These are phyloP conservation scores for Zaprionus nigranus DNA, from an alignment of 1,140 invertebrate species.

Conservation along the genomic window DNA sequence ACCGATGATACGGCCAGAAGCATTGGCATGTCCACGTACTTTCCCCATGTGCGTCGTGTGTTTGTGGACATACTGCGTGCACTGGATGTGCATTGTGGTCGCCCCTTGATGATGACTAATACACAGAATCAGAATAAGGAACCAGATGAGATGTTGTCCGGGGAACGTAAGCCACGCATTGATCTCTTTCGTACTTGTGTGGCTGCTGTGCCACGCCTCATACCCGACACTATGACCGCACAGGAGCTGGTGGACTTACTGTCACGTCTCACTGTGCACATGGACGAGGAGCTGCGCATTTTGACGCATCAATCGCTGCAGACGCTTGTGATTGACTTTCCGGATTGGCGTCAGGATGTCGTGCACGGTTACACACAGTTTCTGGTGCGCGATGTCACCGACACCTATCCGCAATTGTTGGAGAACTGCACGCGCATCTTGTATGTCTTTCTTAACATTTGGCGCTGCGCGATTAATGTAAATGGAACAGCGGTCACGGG, in stretches of 20 bases:
- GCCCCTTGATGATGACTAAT: constrained; percentile 97
- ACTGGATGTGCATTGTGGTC: constrained; percentile 97
- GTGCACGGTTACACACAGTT: constrained; percentile 98
- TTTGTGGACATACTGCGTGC: constrained; percentile 98
- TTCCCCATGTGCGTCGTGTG: constrained; percentile 96
- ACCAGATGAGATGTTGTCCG: constrained; percentile 97
- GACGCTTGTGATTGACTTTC: constrained; percentile 97
- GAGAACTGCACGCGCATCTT: constrained; percentile 98
- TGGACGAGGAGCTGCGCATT: constrained; percentile 95
- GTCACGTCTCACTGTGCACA: constrained; percentile 95
- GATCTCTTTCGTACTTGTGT: constrained; percentile 99
- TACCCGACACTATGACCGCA: constrained; percentile 98
- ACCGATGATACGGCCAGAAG: constrained; percentile 97
- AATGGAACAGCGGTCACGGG: constrained; percentile 55
- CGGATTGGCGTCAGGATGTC: constrained; percentile 98
- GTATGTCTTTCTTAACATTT: constrained; percentile 95
- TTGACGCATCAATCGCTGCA: constrained; percentile 98
- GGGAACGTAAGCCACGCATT: constrained; percentile 98
- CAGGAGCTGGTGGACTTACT: constrained; percentile 97
- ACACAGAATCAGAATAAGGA: constrained; percentile 98
- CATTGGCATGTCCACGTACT: constrained; percentile 98
- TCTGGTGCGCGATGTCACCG: constrained; percentile 95
- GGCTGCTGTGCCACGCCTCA: constrained; percentile 97
- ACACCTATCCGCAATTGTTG: constrained; percentile 94
- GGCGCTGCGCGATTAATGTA: constrained; percentile 91